Evolutionary conservation across 1,140 invertebrate species (phyloP).

Genomic region (Drosophila subobscura): DNA sequence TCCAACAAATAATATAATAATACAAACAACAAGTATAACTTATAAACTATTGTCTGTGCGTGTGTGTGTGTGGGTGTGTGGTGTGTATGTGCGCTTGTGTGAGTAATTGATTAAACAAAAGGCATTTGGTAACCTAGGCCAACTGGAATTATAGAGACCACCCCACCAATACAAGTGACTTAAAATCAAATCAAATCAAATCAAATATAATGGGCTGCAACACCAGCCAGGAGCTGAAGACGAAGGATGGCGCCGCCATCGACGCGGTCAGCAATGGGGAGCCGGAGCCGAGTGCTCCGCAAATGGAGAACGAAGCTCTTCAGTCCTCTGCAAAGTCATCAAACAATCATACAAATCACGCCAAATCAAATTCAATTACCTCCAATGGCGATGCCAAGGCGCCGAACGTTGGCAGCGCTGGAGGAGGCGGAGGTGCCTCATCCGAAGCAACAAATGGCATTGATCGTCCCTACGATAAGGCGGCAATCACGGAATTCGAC

Average conservation of each 20-base stretch:
- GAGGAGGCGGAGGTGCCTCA: constrained; percentile 18
- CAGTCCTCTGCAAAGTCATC: constrained; percentile 52
- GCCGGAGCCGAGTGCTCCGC: constrained; percentile 62
- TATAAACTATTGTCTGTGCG: constrained; percentile 25
- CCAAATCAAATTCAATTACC: constrained; percentile 82
- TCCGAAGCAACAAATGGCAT: constrained; percentile 71
- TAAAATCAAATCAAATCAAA: constrained; percentile 20
- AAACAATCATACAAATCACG: constrained; percentile 75
- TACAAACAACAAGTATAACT: constrained; percentile 44
- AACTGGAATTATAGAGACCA: constrained; percentile 54
- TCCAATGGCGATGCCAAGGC: constrained; percentile 76
- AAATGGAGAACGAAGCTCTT: constrained; percentile 44
- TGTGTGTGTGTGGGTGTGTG: constrained; percentile 8
- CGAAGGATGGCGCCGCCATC: constrained; percentile 72
- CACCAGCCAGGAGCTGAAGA: constrained; percentile 81
- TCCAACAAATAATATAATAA: constrained; percentile 18
- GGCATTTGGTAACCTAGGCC: constrained; percentile 72
- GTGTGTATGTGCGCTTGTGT: constrained; percentile 18
- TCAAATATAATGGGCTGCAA: constrained; percentile 76
- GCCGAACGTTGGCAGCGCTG: constrained; percentile 32
- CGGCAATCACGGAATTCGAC: constrained; percentile 72
- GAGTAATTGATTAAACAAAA: constrained; percentile 79
- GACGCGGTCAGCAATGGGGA: constrained; percentile 75
- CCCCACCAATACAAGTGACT: constrained; percentile 16
- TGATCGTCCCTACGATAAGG: constrained; percentile 73